Evolutionary conservation across 2,113 vertebrate species (phyloP).

Genomic region (Entomyzon cyanotis): DNA sequence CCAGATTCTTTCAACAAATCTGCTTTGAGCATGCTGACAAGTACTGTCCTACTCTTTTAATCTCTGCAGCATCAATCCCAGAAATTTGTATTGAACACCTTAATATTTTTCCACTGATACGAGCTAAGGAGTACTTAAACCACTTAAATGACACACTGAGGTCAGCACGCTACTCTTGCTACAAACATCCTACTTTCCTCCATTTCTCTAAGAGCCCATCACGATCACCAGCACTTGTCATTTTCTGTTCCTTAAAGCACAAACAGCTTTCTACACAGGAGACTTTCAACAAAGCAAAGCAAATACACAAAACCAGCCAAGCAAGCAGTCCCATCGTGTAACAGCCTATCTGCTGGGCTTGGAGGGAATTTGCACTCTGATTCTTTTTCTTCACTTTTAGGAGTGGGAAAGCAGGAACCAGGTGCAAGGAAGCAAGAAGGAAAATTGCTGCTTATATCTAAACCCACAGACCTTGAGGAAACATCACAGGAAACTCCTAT

Average conservation of each 20-base stretch:
- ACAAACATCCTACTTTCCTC: not conserved
- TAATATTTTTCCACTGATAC: not conserved
- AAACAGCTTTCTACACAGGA: slow-evolving; percentile 2
- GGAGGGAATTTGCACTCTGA: not conserved
- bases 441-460: not conserved
- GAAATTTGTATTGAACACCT: not conserved
- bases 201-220: not conserved
- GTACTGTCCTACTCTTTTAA: not conserved
- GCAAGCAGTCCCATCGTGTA: not conserved
- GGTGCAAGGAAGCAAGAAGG: not conserved
- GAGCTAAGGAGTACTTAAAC: not conserved
- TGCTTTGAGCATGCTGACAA: slow-evolving; percentile 19
- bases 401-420: not conserved
- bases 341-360: not conserved
- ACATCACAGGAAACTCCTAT: not conserved
- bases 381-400: not conserved
- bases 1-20: slow-evolving; percentile 24
- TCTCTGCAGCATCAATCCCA: not conserved
- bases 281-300: not conserved
- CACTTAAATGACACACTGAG: not conserved
- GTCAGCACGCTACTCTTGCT: not conserved
- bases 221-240: not conserved
- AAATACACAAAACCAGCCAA: not conserved
- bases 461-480: not conserved
- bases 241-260: slow-evolving; percentile 23